These are phyloP conservation scores for Watersipora subatra DNA, from an alignment of 1,140 invertebrate genomes.

Conservation along the genomic window DNA sequence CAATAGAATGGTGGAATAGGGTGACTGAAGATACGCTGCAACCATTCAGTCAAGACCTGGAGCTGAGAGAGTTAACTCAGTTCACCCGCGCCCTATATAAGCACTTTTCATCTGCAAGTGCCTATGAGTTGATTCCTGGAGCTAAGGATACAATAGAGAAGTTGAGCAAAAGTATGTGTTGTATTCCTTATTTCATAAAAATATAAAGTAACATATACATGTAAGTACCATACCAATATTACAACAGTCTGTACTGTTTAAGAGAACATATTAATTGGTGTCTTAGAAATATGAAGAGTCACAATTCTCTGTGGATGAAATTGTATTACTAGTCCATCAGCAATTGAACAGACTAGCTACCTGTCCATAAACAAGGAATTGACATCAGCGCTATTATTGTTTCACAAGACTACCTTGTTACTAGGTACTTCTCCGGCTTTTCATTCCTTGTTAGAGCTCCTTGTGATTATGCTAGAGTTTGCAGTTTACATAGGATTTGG, in stretches of 20 bases:
- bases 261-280: background rate
- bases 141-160: background rate
- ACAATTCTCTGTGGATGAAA: background rate
- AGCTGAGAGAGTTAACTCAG: background rate
- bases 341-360: too few species aligned
- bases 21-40: background rate
- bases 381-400: too few species aligned
- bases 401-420: too few species aligned
- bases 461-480: too few species aligned
- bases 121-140: background rate
- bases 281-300: background rate
- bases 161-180: background rate
- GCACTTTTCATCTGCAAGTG: background rate
- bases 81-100: background rate
- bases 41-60: background rate
- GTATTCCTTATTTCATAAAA: background rate
- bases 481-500: too few species aligned
- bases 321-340: too few species aligned
- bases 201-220: too few species aligned
- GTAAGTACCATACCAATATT: background rate
- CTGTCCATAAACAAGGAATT: too few species aligned
- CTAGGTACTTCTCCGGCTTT: too few species aligned
- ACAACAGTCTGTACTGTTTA: background rate
- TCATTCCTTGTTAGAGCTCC: too few species aligned
- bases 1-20: background rate